Evolutionary conservation across 2,888 invertebrate genomes (phyloP).

Genomic region (Eurytoma californica): DNA sequence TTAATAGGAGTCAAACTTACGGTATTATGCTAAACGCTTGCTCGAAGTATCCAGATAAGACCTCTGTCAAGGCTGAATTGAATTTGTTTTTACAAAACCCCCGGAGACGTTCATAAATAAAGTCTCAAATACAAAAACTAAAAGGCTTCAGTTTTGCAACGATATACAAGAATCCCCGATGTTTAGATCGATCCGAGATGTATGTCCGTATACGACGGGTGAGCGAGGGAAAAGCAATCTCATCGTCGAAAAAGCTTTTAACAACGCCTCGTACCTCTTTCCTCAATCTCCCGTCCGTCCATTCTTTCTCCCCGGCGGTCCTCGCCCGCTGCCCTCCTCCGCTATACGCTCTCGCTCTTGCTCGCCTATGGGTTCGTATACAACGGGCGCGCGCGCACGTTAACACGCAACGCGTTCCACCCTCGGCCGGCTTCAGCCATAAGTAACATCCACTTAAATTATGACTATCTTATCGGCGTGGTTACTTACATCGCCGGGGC

Average conservation of each 20-base stretch:
- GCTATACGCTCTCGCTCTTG: not conserved
- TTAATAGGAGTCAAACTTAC: not conserved
- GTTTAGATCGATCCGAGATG: too few relatives aligned
- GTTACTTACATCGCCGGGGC: conserved; percentile 65
- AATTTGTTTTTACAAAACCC: not conserved
- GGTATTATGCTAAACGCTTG: conserved; percentile 21
- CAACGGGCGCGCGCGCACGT: not conserved
- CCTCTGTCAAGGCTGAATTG: conserved; percentile 15
- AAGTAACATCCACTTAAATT: conserved; percentile 69
- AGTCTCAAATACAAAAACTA: not conserved
- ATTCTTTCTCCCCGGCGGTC: conserved; percentile 23
- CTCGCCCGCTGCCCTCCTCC: conserved; percentile 5
- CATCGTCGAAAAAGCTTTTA: conserved; percentile 51
- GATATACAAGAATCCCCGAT: too few relatives aligned
- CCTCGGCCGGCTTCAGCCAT: conserved; percentile 57
- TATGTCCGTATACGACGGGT: not conserved
- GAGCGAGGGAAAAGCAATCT: conserved; percentile 36
- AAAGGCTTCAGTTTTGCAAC: not conserved
- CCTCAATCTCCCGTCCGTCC: conserved; percentile 8
- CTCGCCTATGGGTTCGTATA: too few relatives aligned
- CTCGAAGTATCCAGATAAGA: conserved; percentile 18
- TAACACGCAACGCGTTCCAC: conserved; percentile 16
- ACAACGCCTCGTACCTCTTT: conserved; percentile 43
- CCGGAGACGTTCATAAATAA: not conserved
- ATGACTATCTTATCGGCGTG: conserved; percentile 68